phyloP scores from a whole-genome alignment of 2,797 vertebrate genomes.

The Agapornis canus region DNA sequence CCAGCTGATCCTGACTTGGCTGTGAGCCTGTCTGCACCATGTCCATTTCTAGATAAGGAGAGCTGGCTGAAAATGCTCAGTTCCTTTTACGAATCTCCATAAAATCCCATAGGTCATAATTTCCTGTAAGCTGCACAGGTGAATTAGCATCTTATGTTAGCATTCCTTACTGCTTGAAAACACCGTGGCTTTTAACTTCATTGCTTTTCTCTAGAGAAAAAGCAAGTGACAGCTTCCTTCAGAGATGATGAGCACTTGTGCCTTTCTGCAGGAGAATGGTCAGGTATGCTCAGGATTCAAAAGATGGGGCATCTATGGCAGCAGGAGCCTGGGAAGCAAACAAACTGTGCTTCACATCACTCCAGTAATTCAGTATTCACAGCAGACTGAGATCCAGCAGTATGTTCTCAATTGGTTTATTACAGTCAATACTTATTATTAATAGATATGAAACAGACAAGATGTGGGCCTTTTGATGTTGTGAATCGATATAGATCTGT shows the following conservation, averaged over 20 bases:
- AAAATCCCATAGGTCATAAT: not conserved
- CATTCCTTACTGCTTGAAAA: not conserved
- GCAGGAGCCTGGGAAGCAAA: not conserved
- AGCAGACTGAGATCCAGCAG: not conserved
- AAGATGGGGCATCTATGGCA: not conserved
- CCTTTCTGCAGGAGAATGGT: not conserved
- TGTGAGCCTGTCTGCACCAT: not conserved
- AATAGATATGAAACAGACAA: constrained; percentile 45
- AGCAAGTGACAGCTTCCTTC: not conserved
- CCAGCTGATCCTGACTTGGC: not conserved
- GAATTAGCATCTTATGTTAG: not conserved
- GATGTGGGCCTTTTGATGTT: constrained; percentile 28
- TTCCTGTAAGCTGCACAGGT: not conserved
- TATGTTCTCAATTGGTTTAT: constrained; percentile 20
- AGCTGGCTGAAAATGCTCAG: not conserved
- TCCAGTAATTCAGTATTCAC: not conserved
- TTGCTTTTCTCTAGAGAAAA: not conserved
- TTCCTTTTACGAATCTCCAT: not conserved
- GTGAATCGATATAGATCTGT: not conserved
- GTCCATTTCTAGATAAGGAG: not conserved
- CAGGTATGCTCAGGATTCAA: not conserved
- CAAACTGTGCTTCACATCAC: not conserved
- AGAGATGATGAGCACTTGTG: not conserved
- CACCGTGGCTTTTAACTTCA: not conserved
- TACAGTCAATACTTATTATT: constrained; percentile 55